These are phyloP conservation scores for Fopius arisanus DNA, from an alignment of 1,140 invertebrate species.

Conservation along the genomic window DNA sequence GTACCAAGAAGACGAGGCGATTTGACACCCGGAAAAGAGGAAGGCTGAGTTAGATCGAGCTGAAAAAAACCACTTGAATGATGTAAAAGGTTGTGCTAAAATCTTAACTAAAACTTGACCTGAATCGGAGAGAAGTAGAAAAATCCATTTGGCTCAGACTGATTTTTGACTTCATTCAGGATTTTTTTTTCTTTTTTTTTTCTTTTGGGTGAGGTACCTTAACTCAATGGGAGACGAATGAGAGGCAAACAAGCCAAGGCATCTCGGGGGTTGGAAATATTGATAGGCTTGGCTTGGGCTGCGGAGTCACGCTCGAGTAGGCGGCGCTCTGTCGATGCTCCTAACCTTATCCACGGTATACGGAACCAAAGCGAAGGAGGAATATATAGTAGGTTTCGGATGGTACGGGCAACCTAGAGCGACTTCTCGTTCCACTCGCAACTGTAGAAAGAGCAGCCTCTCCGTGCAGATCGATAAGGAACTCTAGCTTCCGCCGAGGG, in stretches of 20 bases:
- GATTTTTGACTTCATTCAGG: neutral
- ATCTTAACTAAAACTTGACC: too few species aligned
- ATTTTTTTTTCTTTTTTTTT: neutral
- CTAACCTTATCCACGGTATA: slow-evolving; percentile 46
- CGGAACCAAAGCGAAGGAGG: slow-evolving; percentile 15
- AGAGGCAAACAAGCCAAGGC: slow-evolving; percentile 1
- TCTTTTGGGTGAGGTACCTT: neutral
- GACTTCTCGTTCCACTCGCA: slow-evolving; percentile 36
- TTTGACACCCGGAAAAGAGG: too few species aligned
- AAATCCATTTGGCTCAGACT: too few species aligned
- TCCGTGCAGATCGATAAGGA: slow-evolving; percentile 62
- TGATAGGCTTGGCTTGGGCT: slow-evolving; percentile 63
- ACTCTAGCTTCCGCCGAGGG: slow-evolving; percentile 54
- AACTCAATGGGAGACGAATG: neutral
- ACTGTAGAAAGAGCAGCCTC: slow-evolving; percentile 43
- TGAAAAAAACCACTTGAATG: too few species aligned
- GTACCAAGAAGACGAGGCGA: too few species aligned
- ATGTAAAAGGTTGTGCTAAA: too few species aligned
- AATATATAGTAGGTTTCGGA: slow-evolving; percentile 4
- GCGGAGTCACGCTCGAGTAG: slow-evolving; percentile 65
- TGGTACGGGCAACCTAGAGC: neutral
- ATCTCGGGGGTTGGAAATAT: slow-evolving; percentile 58
- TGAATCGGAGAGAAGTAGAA: too few species aligned
- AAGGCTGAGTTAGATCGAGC: too few species aligned
- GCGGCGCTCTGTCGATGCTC: slow-evolving; percentile 43